Evolutionary conservation across 2,797 vertebrate species (phyloP).

Genomic region (Poecilia gillii): DNA sequence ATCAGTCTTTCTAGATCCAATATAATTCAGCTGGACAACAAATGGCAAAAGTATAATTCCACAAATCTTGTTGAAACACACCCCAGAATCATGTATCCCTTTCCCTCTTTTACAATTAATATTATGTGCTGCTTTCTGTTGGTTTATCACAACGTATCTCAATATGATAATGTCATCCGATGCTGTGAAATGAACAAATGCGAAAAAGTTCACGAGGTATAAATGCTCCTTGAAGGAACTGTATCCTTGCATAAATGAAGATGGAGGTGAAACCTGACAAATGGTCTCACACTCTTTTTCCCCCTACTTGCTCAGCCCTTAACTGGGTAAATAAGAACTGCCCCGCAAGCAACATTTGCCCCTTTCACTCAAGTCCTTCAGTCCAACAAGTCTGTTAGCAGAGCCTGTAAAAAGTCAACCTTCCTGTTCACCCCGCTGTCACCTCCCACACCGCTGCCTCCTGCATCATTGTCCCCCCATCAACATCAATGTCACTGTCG

Average conservation of each 20-base stretch:
- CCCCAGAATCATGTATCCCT: background rate
- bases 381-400: constrained; percentile 49
- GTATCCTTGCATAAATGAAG: constrained; percentile 4
- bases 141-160: background rate
- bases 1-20: background rate
- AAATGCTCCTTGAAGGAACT: background rate
- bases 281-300: background rate
- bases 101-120: background rate
- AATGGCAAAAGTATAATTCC: background rate
- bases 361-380: constrained; percentile 39
- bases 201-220: background rate
- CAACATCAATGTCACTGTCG: constrained; percentile 76
- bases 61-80: background rate
- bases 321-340: constrained; percentile 20
- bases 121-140: background rate
- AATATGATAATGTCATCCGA: background rate
- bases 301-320: constrained; percentile 5
- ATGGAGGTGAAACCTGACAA: constrained; percentile 1
- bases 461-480: constrained; percentile 69
- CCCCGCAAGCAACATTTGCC: constrained; percentile 22
- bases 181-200: background rate
- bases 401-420: constrained; percentile 47
- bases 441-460: constrained; percentile 74
- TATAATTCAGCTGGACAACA: background rate
- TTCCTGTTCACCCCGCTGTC: constrained; percentile 64